A percentile compares a stretch with the other conserved stretches of the same genome.
These are phyloP conservation scores for Parnassius glacialis DNA, from an alignment of 2,888 invertebrate species.

Conservation along the genomic window DNA sequence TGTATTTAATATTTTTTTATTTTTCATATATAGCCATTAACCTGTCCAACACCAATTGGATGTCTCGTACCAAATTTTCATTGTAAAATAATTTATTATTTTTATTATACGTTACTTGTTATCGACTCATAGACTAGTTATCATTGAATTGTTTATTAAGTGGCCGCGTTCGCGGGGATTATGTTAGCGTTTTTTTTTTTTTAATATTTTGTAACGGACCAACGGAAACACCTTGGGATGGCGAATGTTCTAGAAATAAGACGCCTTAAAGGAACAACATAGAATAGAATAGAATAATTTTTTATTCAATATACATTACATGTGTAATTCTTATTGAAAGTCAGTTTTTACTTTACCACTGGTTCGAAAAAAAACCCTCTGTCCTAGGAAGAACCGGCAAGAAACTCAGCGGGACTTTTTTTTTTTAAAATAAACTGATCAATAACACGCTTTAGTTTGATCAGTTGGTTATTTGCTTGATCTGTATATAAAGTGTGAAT, in stretches of 20 bases:
- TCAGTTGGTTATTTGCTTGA: no score
- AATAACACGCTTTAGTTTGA: no score
- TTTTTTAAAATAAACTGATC: no score
- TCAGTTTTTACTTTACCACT: no score
- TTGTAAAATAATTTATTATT: conserved; percentile 33
- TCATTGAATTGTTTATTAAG: conserved; percentile 18
- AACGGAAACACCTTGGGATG: not conserved
- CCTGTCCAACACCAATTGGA: conserved; percentile 66
- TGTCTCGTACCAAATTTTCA: conserved; percentile 66
- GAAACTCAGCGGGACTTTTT: no score
- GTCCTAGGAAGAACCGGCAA: no score
- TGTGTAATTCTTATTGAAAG: no score
- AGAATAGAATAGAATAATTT: no score
- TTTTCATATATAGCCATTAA: conserved; percentile 26
- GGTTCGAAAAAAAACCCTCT: no score
- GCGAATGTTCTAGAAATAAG: not conserved
- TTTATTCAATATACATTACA: no score
- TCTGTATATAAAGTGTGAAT: no score
- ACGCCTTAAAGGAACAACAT: no score
- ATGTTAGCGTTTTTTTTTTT: conserved; percentile 2
- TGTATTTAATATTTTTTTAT: conserved; percentile 24
- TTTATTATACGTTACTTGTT: conserved; percentile 37
- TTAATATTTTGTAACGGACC: conserved; percentile 11
- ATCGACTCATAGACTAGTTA: conserved; percentile 44
- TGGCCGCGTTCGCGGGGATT: not conserved